Evolutionary conservation across 37 sponge, comb jelly and placozoan genomes (phyloP).

Genomic region (Theonella swinhoei): DNA sequence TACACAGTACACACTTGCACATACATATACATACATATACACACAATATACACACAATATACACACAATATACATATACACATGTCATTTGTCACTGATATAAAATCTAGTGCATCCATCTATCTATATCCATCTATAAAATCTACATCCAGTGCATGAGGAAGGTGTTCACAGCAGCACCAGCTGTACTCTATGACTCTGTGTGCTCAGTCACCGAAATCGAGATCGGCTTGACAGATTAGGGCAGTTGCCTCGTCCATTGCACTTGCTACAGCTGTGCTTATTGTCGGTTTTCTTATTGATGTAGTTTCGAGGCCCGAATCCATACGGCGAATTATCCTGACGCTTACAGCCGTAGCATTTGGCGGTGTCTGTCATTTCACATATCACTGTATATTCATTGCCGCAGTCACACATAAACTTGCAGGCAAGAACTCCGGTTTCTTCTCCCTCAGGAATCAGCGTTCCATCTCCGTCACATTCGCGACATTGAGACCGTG

Average conservation of each 20-base stretch:
- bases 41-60: not conserved
- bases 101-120: too few relatives aligned
- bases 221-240: too few relatives aligned
- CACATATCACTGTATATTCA: slow-evolving; percentile 2
- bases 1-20: too few relatives aligned
- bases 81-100: too few relatives aligned
- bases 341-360: slow-evolving; percentile 18
- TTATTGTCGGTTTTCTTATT: slow-evolving; percentile 9
- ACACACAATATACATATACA: not conserved
- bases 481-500: not conserved
- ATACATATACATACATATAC: not conserved
- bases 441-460: slow-evolving; percentile 12
- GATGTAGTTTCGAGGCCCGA: not conserved
- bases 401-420: slow-evolving; percentile 27
- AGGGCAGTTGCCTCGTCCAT: slow-evolving; percentile 38
- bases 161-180: too few relatives aligned
- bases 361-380: slow-evolving; percentile 18
- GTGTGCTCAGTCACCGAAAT: too few relatives aligned
- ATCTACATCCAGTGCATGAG: too few relatives aligned
- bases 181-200: too few relatives aligned
- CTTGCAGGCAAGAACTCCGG: slow-evolving; percentile 9
- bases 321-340: not conserved
- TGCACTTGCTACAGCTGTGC: slow-evolving; percentile 45
- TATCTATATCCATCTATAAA: too few relatives aligned
- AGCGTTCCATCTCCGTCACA: not conserved